phyloP scores from a whole-genome alignment of 2,888 invertebrate genomes.

The Coleophora flavipennella region DNA sequence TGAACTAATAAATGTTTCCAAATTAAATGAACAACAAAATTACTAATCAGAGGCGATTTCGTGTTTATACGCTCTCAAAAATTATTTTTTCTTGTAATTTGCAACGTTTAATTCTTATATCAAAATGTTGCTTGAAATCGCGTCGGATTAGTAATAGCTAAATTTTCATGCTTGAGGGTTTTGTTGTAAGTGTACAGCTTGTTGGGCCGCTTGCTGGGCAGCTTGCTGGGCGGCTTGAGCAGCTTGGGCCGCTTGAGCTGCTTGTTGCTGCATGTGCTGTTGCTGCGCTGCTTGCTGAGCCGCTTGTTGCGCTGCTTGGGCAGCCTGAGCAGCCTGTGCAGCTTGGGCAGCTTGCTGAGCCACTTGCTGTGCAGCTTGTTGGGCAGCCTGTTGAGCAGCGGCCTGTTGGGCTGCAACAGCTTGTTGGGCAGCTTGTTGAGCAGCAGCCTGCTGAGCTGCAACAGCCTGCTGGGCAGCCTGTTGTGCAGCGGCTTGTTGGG shows the following conservation, averaged over 20 bases:
- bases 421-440: constrained; percentile 40
- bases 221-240: constrained; percentile 44
- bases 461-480: constrained; percentile 35
- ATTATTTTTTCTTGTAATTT: constrained; percentile 22
- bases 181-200: constrained; percentile 70
- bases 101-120: constrained; percentile 1
- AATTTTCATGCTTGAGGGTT: constrained; percentile 83
- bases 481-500: constrained; percentile 36
- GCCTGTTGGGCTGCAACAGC: constrained; percentile 37
- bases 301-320: constrained; percentile 38
- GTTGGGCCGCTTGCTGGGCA: constrained; percentile 61
- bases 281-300: constrained; percentile 41
- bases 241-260: constrained; percentile 24
- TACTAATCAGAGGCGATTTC: constrained; percentile 67
- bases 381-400: constrained; percentile 32
- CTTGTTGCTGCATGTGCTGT: constrained; percentile 46
- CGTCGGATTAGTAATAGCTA: constrained; percentile 82
- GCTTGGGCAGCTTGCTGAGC: constrained; percentile 37
- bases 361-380: constrained; percentile 38
- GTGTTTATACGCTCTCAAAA: constrained; percentile 29
- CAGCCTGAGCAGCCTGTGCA: constrained; percentile 31
- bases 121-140: constrained; percentile 45
- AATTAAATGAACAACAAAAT: constrained; percentile 25
- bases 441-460: constrained; percentile 39
- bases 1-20: constrained; percentile 3